These are phyloP conservation scores for Hydra vulgaris DNA, from an alignment of 30 jellyfish, hydroid and myxozoan species.

Conservation along the genomic window DNA sequence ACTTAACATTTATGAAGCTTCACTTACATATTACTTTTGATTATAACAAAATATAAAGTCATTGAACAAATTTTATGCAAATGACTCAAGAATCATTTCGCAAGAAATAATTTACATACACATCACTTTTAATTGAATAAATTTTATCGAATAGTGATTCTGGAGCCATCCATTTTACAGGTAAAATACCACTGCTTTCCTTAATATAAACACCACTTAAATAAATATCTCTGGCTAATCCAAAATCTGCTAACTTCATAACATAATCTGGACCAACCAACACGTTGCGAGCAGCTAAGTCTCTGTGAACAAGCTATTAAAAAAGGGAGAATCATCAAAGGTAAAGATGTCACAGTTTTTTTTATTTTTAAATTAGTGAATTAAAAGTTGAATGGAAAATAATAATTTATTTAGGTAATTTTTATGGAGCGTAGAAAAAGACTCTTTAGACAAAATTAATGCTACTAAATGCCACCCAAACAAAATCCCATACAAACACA, in stretches of 20 bases:
- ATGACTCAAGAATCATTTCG: no score
- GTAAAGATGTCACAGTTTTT: no score
- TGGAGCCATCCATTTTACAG: slow-evolving; percentile 99
- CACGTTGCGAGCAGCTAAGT: slow-evolving; percentile 90
- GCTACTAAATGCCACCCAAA: no score
- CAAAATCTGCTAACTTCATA: slow-evolving; percentile 89
- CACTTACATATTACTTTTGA: background rate
- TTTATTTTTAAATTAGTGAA: no score
- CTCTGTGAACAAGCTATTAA: slow-evolving; percentile 87
- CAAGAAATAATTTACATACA: no score
- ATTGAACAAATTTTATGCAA: background rate
- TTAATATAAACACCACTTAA: slow-evolving; percentile 61
- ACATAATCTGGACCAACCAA: slow-evolving; percentile 80
- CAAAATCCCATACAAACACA: no score
- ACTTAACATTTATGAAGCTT: background rate
- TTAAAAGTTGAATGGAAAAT: no score
- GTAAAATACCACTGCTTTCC: slow-evolving; percentile 82
- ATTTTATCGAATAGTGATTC: slow-evolving; percentile 81
- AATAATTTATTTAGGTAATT: no score
- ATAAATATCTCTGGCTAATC: slow-evolving; percentile 84
- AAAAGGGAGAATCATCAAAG: background rate
- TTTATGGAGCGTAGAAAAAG: no score
- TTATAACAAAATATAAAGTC: background rate
- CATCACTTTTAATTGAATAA: slow-evolving; percentile 86
- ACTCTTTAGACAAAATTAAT: no score